Percentiles rank a stretch among this genome's conserved stretches.
These are phyloP conservation scores for Helicoverpa zea DNA, from an alignment of 1,140 invertebrate species.

Conservation along the genomic window DNA sequence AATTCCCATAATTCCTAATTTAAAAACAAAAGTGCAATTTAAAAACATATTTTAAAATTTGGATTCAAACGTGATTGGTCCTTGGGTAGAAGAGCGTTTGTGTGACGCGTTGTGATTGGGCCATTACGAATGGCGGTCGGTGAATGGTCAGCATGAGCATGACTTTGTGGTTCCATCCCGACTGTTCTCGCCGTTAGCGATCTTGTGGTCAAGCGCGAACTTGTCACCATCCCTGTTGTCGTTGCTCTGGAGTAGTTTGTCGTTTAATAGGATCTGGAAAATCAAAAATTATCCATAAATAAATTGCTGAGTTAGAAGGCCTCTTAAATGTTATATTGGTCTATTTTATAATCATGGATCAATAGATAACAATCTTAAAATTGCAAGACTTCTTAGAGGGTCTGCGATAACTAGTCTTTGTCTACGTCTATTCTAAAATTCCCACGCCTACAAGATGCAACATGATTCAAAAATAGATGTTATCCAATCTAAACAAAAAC, in stretches of 20 bases:
- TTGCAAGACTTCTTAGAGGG: too few relatives aligned
- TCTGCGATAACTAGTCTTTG: too few relatives aligned
- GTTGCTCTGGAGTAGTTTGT: conserved; percentile 89
- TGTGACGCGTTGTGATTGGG: conserved; percentile 50
- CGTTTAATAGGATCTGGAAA: conserved; percentile 90
- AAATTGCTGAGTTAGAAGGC: neutral
- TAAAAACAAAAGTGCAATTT: conserved; percentile 34
- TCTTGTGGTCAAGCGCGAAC: conserved; percentile 88
- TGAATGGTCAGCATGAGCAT: conserved; percentile 89
- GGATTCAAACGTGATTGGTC: conserved; percentile 46
- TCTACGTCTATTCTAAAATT: too few relatives aligned
- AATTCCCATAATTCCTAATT: conserved; percentile 9
- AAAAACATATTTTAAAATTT: conserved; percentile 45
- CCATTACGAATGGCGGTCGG: conserved; percentile 47
- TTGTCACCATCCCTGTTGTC: conserved; percentile 88
- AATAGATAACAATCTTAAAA: too few relatives aligned
- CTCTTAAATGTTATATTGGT: neutral
- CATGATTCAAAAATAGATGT: too few relatives aligned
- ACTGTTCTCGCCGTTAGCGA: conserved; percentile 83
- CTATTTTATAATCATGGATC: too few relatives aligned
- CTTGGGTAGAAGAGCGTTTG: conserved; percentile 27
- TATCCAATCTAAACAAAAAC: too few relatives aligned
- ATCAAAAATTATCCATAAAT: conserved; percentile 22
- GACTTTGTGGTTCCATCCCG: conserved; percentile 87
- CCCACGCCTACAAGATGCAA: too few relatives aligned